A percentile compares a stretch with the other conserved stretches of the same genome.
These are phyloP conservation scores for Hirtodrosophila alboralis DNA, from an alignment of 2,888 invertebrate genomes.

Conservation along the genomic window DNA sequence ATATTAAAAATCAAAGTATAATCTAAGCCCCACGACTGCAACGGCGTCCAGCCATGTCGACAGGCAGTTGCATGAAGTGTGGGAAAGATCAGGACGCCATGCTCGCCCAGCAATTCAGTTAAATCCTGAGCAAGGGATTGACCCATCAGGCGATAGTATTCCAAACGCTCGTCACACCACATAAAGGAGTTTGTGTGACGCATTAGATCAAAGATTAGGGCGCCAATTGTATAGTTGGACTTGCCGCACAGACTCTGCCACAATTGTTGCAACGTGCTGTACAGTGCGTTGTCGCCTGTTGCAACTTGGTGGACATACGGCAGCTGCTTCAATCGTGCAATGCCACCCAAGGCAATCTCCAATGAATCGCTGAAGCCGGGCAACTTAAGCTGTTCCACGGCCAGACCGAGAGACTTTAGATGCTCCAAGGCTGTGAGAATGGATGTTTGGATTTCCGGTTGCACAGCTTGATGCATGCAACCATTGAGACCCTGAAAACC, in stretches of 20 bases:
- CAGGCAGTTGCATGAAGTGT: conserved; percentile 87
- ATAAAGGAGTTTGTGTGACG: conserved; percentile 71
- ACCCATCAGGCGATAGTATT: conserved; percentile 55
- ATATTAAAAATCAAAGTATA: conserved; percentile 84
- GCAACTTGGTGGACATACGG: conserved; percentile 35
- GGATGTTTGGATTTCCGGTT: conserved; percentile 58
- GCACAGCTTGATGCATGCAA: conserved; percentile 57
- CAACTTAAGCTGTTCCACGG: conserved; percentile 43
- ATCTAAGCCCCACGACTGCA: conserved; percentile 74
- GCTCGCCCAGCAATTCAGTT: conserved; percentile 86
- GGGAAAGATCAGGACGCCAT: conserved; percentile 91
- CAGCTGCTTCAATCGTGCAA: conserved; percentile 57
- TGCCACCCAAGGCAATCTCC: conserved; percentile 63
- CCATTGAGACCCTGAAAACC: conserved; percentile 66
- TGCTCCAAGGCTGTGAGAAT: conserved; percentile 70
- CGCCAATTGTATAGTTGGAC: conserved; percentile 72
- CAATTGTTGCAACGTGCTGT: conserved; percentile 42
- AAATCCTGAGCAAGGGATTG: conserved; percentile 53
- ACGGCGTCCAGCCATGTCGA: conserved; percentile 86
- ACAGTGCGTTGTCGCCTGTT: too few relatives aligned
- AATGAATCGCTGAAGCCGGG: conserved; percentile 57
- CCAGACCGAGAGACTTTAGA: conserved; percentile 59
- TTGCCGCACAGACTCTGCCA: conserved; percentile 48
- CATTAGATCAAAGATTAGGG: conserved; percentile 73
- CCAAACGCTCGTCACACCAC: conserved; percentile 41